Conservation (phyloP, 2,888 invertebrate species). For the Pseudococcus longispinus region DNA sequence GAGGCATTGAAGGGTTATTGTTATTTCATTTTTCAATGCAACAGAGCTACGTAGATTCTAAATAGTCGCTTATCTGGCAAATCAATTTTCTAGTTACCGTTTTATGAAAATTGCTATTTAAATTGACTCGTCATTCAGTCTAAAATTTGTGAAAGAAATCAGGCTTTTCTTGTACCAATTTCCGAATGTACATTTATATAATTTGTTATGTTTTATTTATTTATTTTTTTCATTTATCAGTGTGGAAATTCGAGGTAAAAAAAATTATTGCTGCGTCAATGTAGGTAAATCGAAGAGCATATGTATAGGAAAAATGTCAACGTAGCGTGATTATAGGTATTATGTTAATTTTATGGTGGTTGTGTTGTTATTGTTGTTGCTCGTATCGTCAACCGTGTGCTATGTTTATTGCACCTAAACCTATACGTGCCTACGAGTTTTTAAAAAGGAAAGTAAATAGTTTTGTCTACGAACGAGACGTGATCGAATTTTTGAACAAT, state of each 20-base stretch:
- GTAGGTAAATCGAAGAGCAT: not conserved
- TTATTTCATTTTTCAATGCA: no score
- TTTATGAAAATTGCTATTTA: not conserved
- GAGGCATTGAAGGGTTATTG: not conserved
- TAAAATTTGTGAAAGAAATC: not conserved
- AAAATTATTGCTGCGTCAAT: not conserved
- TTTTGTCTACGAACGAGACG: not conserved
- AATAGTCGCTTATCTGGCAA: not conserved
- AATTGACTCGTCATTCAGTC: not conserved
- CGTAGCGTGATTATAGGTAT: not conserved
- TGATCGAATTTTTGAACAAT: slow-evolving; percentile 7
- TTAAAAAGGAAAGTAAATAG: not conserved
- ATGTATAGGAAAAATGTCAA: not conserved
- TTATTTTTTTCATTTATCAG: not conserved
- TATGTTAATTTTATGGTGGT: not conserved
- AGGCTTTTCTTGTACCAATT: not conserved
- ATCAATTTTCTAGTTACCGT: not conserved
- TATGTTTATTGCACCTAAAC: no score
- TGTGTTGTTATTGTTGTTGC: not conserved
- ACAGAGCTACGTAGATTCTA: no score
- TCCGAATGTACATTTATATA: not conserved
- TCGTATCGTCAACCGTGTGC: not conserved
- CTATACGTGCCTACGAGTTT: not conserved
- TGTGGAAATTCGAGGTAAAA: not conserved
- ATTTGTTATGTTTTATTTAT: not conserved